Evolutionary conservation across 2,797 vertebrate species (phyloP).

Genomic region (Zenarchopterus dispar): DNA sequence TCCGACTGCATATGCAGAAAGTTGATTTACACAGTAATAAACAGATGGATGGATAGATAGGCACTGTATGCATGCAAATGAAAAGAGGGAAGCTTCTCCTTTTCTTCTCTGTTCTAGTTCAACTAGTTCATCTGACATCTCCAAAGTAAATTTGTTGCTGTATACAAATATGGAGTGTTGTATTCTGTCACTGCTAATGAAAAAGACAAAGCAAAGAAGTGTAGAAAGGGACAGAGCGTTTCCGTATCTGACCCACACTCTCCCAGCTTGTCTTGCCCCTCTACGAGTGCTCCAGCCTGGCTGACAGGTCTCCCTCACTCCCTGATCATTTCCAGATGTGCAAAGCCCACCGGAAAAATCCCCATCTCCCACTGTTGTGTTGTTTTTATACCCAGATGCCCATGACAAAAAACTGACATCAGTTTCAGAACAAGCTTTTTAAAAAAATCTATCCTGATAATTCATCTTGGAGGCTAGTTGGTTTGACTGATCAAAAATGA

Average conservation of each 20-base stretch:
- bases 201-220: slow-evolving; percentile 30
- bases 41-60: slow-evolving; percentile 43
- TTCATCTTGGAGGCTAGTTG: background rate
- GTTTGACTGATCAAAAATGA: background rate
- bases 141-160: slow-evolving; percentile 16
- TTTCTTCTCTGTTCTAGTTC: slow-evolving; percentile 36
- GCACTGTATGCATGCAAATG: slow-evolving; percentile 41
- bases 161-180: slow-evolving; percentile 31
- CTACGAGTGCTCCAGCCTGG: slow-evolving; percentile 60
- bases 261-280: slow-evolving; percentile 54
- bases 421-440: slow-evolving; percentile 55
- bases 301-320: slow-evolving; percentile 76
- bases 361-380: slow-evolving; percentile 47
- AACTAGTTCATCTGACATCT: slow-evolving; percentile 47
- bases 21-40: slow-evolving; percentile 49
- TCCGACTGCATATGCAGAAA: slow-evolving; percentile 30
- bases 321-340: slow-evolving; percentile 83
- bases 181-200: slow-evolving; percentile 19
- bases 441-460: background rate
- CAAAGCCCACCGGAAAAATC: slow-evolving; percentile 65
- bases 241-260: slow-evolving; percentile 53
- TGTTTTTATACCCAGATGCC: slow-evolving; percentile 67
- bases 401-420: slow-evolving; percentile 33
- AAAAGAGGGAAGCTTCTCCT: slow-evolving; percentile 37
- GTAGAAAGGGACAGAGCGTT: slow-evolving; percentile 50